Evolutionary conservation across 2,888 invertebrate genomes (phyloP), one percentile per base, ranked within the genome.

Genomic region (Rhagonycha fulva): DNA sequence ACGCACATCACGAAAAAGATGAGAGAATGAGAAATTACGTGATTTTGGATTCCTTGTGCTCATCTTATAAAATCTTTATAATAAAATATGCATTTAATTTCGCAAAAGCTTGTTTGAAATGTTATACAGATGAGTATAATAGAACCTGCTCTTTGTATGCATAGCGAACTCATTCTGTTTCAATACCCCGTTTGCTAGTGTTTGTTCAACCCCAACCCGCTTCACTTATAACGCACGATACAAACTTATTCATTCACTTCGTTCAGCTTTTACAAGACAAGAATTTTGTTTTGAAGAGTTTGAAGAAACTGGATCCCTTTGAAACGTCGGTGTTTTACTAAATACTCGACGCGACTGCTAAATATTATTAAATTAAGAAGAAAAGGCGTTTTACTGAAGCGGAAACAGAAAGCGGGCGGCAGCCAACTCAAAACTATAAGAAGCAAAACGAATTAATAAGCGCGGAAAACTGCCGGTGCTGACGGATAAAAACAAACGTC

Each of bases 361-460:
- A 86, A 86, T 86, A 85, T 85, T 85, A 86, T 86, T 85, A 85
- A 86, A 86, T 86, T 86, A 86, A 85, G 85, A 85, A 85, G 85
- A 84, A 85, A 85, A 84, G 85, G 84, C 85, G 84, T 82, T 83
- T 83, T 80, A 83, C 82, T 83, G 84, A 81, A 85, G 85, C 84
- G 86, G 83, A 84, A 85, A 81, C 76, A 78, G 74, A 78, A 77
- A 79, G 77, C 75, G 80, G 80, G 75, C 77, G 78, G 77, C 76
- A 76, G 74, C 78, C 74, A 78, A 78, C 78, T 78, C 78, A 79
- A 80, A 77, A 80, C 79, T 80, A 80, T 80, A 76, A 79, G 79
- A 78, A 79, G 78, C 78, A 81, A 79, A 80, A 81, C 81, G 81
- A 81, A 80, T 81, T 81, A 80, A 81, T 81, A 81, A 80, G 79